Conservation (phyloP, 1,140 invertebrate species). For the Drosophila trapezifrons region DNA sequence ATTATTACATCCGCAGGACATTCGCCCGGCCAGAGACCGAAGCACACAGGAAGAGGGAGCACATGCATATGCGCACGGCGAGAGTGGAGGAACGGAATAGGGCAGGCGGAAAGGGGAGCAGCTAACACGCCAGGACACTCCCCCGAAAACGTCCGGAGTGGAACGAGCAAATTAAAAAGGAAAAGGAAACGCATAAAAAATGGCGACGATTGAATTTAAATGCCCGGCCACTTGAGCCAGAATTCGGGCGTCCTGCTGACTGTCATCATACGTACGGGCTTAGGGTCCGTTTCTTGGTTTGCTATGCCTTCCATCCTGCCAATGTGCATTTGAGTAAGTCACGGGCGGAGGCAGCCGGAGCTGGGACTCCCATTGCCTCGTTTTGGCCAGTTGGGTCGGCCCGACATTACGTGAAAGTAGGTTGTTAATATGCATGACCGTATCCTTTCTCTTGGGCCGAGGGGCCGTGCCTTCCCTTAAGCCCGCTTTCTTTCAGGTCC, state of each 20-base stretch:
- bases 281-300: constrained; percentile 49
- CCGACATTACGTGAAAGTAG: constrained; percentile 73
- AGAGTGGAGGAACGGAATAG: constrained; percentile 43
- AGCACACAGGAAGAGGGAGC: constrained; percentile 29
- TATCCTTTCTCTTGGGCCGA: constrained; percentile 55
- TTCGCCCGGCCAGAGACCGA: constrained; percentile 30
- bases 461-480: neutral
- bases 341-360: constrained; percentile 24
- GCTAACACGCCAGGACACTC: constrained; percentile 47
- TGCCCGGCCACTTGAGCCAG: constrained; percentile 64
- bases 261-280: constrained; percentile 23
- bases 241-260: constrained; percentile 35
- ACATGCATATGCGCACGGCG: constrained; percentile 43
- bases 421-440: constrained; percentile 82
- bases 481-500: neutral
- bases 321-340: constrained; percentile 74
- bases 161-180: constrained; percentile 74
- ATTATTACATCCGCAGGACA: constrained; percentile 80
- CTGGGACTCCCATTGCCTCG: constrained; percentile 44
- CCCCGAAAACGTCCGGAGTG: constrained; percentile 12
- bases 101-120: constrained; percentile 17
- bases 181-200: constrained; percentile 79
- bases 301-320: too few relatives aligned
- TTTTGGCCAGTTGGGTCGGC: constrained; percentile 62
- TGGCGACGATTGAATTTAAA: constrained; percentile 79